Conservation (phyloP, 2,888 invertebrate species). For the Folsomia candida region DNA sequence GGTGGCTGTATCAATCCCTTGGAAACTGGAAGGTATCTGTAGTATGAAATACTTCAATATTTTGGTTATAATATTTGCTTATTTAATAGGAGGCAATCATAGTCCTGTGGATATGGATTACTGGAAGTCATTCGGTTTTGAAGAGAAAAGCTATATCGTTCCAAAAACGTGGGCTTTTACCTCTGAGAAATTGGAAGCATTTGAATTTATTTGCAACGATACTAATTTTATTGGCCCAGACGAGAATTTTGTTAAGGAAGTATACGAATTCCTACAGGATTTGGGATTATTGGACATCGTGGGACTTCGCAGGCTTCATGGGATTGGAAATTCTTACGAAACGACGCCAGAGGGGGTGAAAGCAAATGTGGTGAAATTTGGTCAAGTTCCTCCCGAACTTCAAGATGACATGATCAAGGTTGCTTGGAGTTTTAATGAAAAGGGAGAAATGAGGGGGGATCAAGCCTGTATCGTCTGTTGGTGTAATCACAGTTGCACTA, state of each 20-base stretch:
- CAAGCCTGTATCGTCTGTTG: no score
- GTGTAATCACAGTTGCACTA: no score
- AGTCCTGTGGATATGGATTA: no score
- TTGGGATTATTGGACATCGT: background rate
- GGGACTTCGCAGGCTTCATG: background rate
- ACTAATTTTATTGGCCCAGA: background rate
- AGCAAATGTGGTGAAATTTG: background rate
- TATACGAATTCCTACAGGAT: background rate
- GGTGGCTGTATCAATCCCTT: no score
- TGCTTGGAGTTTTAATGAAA: background rate
- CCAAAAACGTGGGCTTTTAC: no score
- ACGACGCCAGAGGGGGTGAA: conserved; percentile 1
- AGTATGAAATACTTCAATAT: no score
- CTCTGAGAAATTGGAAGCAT: background rate
- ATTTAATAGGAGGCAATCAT: no score
- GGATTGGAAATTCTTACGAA: background rate
- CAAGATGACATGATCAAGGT: background rate
- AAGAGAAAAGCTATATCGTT: no score
- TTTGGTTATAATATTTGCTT: no score
- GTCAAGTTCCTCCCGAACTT: background rate
- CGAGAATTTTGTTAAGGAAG: background rate
- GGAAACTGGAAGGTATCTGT: no score
- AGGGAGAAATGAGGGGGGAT: background rate
- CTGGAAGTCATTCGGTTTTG: no score
- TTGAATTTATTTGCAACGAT: background rate